A percentile compares a stretch with the other conserved stretches of the same genome.
Evolutionary conservation across 2,888 invertebrate species (phyloP).

Genomic region (Globia sparganii): DNA sequence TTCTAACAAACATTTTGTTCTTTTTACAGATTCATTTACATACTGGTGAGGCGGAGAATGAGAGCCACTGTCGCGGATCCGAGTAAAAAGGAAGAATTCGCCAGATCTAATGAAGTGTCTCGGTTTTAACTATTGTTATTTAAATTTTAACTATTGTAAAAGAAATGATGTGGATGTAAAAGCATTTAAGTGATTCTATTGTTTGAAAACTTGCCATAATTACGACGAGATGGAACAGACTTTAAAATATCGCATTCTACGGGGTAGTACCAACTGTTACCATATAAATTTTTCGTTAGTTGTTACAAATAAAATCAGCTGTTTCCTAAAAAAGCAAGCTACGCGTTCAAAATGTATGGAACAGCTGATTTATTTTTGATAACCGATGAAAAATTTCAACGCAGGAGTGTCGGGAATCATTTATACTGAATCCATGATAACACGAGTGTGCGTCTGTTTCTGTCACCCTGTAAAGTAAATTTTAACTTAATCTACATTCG

Average conservation of each 20-base stretch:
- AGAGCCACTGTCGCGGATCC: constrained; percentile 71
- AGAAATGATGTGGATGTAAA: constrained; percentile 34
- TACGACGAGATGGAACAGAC: background rate
- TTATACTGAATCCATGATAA: too few species aligned
- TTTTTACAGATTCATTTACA: constrained; percentile 79
- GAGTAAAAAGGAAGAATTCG: constrained; percentile 79
- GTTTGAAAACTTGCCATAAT: constrained; percentile 19
- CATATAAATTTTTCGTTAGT: too few species aligned
- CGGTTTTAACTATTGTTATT: constrained; percentile 71
- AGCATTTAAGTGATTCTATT: background rate
- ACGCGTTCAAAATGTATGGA: too few species aligned
- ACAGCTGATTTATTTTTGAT: too few species aligned
- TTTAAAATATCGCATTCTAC: background rate
- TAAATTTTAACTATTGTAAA: constrained; percentile 26
- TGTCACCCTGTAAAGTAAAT: background rate
- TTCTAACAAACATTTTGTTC: constrained; percentile 6
- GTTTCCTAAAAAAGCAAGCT: too few species aligned
- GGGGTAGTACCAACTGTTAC: too few species aligned
- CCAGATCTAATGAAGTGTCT: constrained; percentile 83
- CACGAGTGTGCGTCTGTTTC: too few species aligned
- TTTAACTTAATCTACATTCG: too few species aligned
- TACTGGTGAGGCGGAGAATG: constrained; percentile 75
- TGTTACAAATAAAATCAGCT: too few species aligned
- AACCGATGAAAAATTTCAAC: too few species aligned
- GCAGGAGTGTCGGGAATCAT: too few species aligned